These are phyloP conservation scores for Dicyrtomina minuta DNA, from an alignment of 2,888 invertebrate genomes.

Conservation along the genomic window DNA sequence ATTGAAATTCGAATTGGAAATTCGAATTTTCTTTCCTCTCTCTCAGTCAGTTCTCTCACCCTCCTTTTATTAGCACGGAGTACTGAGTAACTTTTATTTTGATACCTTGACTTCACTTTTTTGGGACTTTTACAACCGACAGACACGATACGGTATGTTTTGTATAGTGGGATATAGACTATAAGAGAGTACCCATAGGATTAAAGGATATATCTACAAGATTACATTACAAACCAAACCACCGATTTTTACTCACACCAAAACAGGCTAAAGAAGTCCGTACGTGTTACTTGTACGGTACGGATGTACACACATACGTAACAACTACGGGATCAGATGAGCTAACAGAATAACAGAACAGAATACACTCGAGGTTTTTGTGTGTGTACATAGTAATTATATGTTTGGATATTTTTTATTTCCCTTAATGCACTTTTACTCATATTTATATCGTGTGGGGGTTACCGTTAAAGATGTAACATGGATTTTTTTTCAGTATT, in stretches of 20 bases:
- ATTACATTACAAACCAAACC: no score
- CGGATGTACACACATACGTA: neutral
- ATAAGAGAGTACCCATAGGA: neutral
- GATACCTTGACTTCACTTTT: conserved; percentile 3
- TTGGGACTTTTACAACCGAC: conserved; percentile 22
- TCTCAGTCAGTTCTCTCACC: no score
- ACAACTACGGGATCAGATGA: no score
- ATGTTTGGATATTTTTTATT: no score
- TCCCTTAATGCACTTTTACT: no score
- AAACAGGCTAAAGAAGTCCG: neutral
- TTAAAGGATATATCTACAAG: neutral
- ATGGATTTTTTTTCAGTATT: no score
- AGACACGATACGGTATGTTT: conserved; percentile 11
- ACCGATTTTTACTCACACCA: neutral
- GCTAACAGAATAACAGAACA: no score
- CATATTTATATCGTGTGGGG: no score
- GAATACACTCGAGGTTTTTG: no score
- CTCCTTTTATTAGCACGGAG: conserved; percentile 25
- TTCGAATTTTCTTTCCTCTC: neutral
- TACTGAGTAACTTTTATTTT: conserved; percentile 16
- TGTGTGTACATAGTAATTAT: no score
- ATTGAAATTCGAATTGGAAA: neutral
- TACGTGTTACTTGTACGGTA: neutral
- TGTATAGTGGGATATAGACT: neutral
- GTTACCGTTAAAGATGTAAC: no score